These are phyloP conservation scores for Ichneumoninae sp. DNA, from an alignment of 2,888 invertebrate genomes.

Conservation along the genomic window DNA sequence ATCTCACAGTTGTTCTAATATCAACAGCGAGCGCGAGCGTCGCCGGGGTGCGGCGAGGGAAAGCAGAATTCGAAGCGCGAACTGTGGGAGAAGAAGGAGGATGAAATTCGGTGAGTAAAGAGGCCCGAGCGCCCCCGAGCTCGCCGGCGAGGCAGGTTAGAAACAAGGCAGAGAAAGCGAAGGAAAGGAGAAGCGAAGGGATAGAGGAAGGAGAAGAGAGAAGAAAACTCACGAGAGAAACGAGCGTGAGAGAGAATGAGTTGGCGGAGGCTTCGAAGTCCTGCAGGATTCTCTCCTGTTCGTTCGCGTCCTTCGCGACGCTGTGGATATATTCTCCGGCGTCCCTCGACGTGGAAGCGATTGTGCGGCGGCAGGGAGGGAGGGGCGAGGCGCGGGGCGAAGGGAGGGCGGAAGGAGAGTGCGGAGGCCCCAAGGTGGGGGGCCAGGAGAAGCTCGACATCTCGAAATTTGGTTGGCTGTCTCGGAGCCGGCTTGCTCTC, in stretches of 20 bases:
- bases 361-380: constrained; percentile 52
- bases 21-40: constrained; percentile 47
- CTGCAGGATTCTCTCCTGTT: constrained; percentile 61
- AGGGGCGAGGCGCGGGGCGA: constrained; percentile 63
- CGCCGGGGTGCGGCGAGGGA: constrained; percentile 54
- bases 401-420: constrained; percentile 71
- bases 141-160: constrained; percentile 7
- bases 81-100: constrained; percentile 47
- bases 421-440: constrained; percentile 62
- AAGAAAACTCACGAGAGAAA: constrained; percentile 54
- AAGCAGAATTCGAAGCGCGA: constrained; percentile 58
- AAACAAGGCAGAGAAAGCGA: constrained; percentile 51
- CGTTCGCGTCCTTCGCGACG: constrained; percentile 68
- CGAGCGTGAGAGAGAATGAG: constrained; percentile 32
- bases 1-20: constrained; percentile 51
- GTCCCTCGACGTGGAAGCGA: constrained; percentile 34
- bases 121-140: neutral
- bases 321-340: constrained; percentile 55
- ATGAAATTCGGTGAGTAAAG: constrained; percentile 32
- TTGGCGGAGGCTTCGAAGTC: constrained; percentile 42
- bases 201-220: constrained; percentile 48
- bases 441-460: constrained; percentile 75
- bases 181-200: constrained; percentile 56
- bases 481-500: constrained; percentile 72
- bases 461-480: constrained; percentile 84